phyloP scores from a whole-genome alignment of 2,113 vertebrate genomes.

The Xiphophorus hellerii region DNA sequence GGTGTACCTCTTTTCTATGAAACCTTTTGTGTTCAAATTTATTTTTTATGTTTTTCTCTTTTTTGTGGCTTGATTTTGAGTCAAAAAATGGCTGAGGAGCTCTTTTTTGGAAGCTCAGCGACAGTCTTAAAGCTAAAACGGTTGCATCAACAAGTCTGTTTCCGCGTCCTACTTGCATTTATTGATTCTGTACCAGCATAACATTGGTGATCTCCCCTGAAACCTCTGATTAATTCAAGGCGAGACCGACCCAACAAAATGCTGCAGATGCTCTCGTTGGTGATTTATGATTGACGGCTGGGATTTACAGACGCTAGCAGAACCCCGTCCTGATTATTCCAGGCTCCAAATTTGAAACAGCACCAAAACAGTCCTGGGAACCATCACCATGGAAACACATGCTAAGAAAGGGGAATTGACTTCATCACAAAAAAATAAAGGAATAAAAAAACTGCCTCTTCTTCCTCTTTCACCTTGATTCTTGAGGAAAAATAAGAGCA shows the following conservation, averaged over 20 bases:
- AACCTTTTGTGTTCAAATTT: constrained; percentile 40
- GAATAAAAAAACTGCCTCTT: constrained; percentile 23
- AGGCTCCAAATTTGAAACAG: constrained; percentile 45
- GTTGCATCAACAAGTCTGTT: constrained; percentile 57
- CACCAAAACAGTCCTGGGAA: constrained; percentile 54
- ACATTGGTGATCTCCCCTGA: constrained; percentile 42
- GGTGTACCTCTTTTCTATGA: constrained; percentile 50
- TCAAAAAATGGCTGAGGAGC: constrained; percentile 63
- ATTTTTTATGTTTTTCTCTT: constrained; percentile 19
- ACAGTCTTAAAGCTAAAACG: constrained; percentile 66
- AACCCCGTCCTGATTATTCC: constrained; percentile 54
- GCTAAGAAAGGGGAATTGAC: constrained; percentile 48
- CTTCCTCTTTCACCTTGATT: constrained; percentile 72
- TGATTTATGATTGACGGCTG: constrained; percentile 64
- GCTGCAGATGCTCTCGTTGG: constrained; percentile 48
- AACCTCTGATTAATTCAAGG: constrained; percentile 74
- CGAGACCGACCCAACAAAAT: constrained; percentile 41
- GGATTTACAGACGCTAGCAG: constrained; percentile 47
- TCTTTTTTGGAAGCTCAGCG: constrained; percentile 59
- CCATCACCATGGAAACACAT: constrained; percentile 68
- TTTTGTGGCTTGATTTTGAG: constrained; percentile 59
- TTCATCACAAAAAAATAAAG: constrained; percentile 36
- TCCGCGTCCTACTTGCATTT: constrained; percentile 60
- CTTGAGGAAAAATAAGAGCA: constrained; percentile 54
- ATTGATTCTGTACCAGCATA: constrained; percentile 62